These are phyloP conservation scores for Synergus laeviventris DNA, from an alignment of 2,888 invertebrate genomes.

Conservation along the genomic window DNA sequence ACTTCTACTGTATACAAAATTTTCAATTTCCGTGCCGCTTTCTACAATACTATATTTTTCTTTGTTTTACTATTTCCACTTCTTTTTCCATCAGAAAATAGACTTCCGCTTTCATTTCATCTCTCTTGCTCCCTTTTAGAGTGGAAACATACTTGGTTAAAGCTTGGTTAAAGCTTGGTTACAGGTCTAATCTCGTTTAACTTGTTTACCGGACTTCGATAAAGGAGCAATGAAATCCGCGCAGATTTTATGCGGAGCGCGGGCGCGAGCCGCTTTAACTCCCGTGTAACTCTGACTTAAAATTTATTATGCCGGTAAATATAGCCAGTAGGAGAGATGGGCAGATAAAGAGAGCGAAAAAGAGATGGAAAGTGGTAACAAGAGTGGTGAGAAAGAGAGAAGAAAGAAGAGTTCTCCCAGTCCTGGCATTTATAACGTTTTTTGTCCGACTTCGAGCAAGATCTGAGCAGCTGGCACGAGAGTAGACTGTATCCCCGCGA, in stretches of 20 bases:
- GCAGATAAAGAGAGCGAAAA: slow-evolving; percentile 44
- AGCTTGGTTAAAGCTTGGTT: slow-evolving; percentile 46
- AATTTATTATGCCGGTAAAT: slow-evolving; percentile 40
- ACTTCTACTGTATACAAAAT: neutral
- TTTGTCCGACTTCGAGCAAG: slow-evolving; percentile 20
- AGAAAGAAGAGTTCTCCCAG: slow-evolving; percentile 51
- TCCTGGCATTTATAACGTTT: slow-evolving; percentile 42
- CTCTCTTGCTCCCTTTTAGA: slow-evolving; percentile 40
- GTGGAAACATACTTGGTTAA: slow-evolving; percentile 44
- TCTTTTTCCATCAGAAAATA: slow-evolving; percentile 34
- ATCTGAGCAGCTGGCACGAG: slow-evolving; percentile 37
- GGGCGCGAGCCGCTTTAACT: slow-evolving; percentile 38
- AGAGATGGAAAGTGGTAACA: slow-evolving; percentile 42
- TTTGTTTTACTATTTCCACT: neutral
- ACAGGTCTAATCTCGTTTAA: slow-evolving; percentile 59
- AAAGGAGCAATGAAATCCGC: slow-evolving; percentile 65
- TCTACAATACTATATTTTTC: too few relatives aligned
- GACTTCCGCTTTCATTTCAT: slow-evolving; percentile 47
- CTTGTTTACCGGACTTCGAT: slow-evolving; percentile 70
- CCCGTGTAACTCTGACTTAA: slow-evolving; percentile 39
- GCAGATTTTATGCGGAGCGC: slow-evolving; percentile 31
- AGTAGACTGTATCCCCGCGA: slow-evolving; percentile 21
- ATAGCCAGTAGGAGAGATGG: slow-evolving; percentile 41
- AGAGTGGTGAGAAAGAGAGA: slow-evolving; percentile 43
- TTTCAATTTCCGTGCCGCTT: too few relatives aligned